Evolutionary conservation across 2,888 invertebrate genomes (phyloP), one percentile per base, ranked within the genome.

Genomic region (Pollenia labialis): DNA sequence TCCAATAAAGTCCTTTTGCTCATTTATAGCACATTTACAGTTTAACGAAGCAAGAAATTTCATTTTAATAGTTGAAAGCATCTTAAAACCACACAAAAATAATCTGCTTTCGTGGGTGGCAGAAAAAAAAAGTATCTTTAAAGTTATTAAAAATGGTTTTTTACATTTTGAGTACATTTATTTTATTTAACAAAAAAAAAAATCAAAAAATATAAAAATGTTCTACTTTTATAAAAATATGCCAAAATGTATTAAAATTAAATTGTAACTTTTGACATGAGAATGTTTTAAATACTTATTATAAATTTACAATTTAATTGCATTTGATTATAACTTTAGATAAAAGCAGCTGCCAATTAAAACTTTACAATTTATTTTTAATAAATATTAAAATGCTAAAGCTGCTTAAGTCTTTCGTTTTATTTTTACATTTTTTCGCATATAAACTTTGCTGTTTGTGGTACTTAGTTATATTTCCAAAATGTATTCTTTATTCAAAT

Each of bases 1-100:
- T 46, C 23, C 56, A 60, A 68, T 68, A 60, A 75, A 81, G 81
- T 18, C n/a, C 40, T 75, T 68, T 14, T 62, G 4, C 32, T 80
- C 62, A 64, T 72, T 72, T 72, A 16, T 64, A 48, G 32, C 54
- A 64, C 72, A 64, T 81, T 79, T 74, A 74, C 16, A 32, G 74
- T 68, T 72, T 72, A 79, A 79, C 74, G 79, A 79, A 74, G 79
- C 84, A 72, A 66, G 44, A 74, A 84, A 84, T 79, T 79, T 84
- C 79, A 60, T 79, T 84, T 74, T 79, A 79, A 84, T 84, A 84
- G 62, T 40, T 72, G 64, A 80, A 62, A 62, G 71, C 62, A 52
- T 80, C 44, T 62, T 16, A 32, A 14, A 58, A 23, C 32, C 58
- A 58, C 32, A 32, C 52, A 50, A 11, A 4, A 23, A 44, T 9